phyloP scores from a whole-genome alignment of 2,797 vertebrate genomes.

The Cheracebus regulus region DNA sequence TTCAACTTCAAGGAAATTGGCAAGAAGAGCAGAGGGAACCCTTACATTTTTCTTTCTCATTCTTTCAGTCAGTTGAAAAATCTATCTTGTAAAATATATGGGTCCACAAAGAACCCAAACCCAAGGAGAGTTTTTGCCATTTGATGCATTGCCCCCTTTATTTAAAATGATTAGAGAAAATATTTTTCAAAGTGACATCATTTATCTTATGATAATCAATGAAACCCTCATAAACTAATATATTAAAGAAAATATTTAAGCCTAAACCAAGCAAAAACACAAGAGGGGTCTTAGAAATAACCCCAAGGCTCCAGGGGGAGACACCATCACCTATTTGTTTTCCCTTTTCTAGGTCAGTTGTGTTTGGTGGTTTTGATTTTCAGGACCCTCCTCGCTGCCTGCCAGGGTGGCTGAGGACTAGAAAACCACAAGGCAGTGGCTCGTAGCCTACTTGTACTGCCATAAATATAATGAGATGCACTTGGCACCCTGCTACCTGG shows the following conservation, averaged over 20 bases:
- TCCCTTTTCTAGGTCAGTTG: neutral
- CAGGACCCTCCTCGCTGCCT: slow-evolving; percentile 14
- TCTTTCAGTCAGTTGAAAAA: slow-evolving; percentile 70
- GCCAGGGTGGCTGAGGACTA: slow-evolving; percentile 23
- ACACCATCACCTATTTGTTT: accelerated
- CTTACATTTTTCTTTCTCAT: slow-evolving; percentile 68
- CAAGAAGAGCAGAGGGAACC: slow-evolving; percentile 71
- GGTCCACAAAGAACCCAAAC: slow-evolving; percentile 60
- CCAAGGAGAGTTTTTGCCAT: slow-evolving; percentile 65
- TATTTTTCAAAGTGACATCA: slow-evolving; percentile 67
- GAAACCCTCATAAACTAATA: slow-evolving; percentile 63
- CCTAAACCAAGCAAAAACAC: slow-evolving; percentile 42
- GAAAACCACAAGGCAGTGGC: neutral
- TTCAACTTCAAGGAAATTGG: slow-evolving; percentile 69
- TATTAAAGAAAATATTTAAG: slow-evolving; percentile 67
- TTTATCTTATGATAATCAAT: slow-evolving; percentile 77
- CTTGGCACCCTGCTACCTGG: slow-evolving; percentile 55
- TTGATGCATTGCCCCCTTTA: slow-evolving; percentile 66
- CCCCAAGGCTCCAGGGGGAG: neutral
- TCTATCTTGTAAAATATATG: slow-evolving; percentile 76
- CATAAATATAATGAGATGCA: slow-evolving; percentile 45
- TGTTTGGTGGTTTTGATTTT: neutral
- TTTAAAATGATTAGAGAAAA: slow-evolving; percentile 76
- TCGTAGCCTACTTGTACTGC: neutral
- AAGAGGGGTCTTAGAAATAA: neutral